A percentile compares a stretch with the other conserved stretches of the same genome.
phyloP scores from a whole-genome alignment of 2,797 vertebrate species.

The Bradypodion pumilum region DNA sequence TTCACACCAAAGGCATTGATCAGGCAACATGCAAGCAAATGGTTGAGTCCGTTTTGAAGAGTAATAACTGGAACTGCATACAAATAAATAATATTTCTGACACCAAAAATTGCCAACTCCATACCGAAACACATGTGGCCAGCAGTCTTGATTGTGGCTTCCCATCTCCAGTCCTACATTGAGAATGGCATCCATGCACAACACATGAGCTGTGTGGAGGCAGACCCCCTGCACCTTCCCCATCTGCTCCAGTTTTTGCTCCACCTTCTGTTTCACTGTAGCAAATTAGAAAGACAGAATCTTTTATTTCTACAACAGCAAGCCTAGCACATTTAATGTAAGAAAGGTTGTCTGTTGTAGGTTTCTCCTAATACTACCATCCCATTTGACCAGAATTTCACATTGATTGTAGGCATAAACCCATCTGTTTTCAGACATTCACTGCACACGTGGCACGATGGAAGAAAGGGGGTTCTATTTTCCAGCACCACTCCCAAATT shows the following conservation, averaged over 20 bases:
- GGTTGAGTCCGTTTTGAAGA: neutral
- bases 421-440: neutral
- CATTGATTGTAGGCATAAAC: too few relatives aligned
- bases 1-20: neutral
- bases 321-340: neutral
- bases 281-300: constrained; percentile 10
- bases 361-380: too few relatives aligned
- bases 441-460: neutral
- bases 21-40: neutral
- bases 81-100: too few relatives aligned
- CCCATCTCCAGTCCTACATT: constrained; percentile 97
- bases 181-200: constrained; percentile 98
- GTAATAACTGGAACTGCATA: neutral
- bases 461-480: neutral
- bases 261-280: constrained; percentile 91
- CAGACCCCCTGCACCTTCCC: constrained; percentile 86
- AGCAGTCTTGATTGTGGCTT: constrained; percentile 97
- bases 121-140: constrained; percentile 97
- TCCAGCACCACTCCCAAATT: neutral
- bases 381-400: too few relatives aligned
- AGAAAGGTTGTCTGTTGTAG: too few relatives aligned
- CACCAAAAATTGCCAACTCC: neutral
- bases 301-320: neutral
- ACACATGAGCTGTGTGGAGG: constrained; percentile 92
- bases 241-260: constrained; percentile 94